Percentiles rank a stretch among this genome's conserved stretches.
These are phyloP conservation scores for Teleogryllus oceanicus DNA, from an alignment of 2,888 invertebrate genomes.

Conservation along the genomic window DNA sequence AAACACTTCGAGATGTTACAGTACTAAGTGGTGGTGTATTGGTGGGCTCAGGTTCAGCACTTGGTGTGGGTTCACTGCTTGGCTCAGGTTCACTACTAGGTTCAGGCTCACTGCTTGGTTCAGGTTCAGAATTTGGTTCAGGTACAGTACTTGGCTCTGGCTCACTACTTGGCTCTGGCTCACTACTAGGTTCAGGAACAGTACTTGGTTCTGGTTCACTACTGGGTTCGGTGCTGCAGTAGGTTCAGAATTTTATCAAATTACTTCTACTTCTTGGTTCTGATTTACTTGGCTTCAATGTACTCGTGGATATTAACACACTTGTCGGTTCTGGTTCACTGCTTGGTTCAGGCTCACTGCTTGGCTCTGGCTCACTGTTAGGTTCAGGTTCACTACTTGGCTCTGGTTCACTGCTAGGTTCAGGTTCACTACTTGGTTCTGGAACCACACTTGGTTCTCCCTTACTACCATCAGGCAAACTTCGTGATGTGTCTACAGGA, in stretches of 20 bases:
- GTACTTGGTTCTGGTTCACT: slow-evolving; percentile 48
- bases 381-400: not conserved
- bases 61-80: slow-evolving; percentile 46
- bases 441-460: slow-evolving; percentile 35
- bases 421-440: slow-evolving; percentile 35
- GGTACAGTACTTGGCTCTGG: slow-evolving; percentile 47
- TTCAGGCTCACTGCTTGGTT: slow-evolving; percentile 45
- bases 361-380: slow-evolving; percentile 40
- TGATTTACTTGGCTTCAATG: slow-evolving; percentile 41
- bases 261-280: slow-evolving; percentile 41
- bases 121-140: slow-evolving; percentile 46
- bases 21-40: slow-evolving; percentile 1
- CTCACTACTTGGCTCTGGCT: slow-evolving; percentile 47
- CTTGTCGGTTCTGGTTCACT: slow-evolving; percentile 41
- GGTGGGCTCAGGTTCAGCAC: slow-evolving; percentile 46
- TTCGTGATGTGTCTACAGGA: slow-evolving; percentile 33
- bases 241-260: slow-evolving; percentile 35
- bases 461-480: not conserved
- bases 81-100: slow-evolving; percentile 49
- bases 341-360: slow-evolving; percentile 35
- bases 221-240: slow-evolving; percentile 44
- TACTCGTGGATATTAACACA: slow-evolving; percentile 41
- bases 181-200: slow-evolving; percentile 49
- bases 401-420: slow-evolving; percentile 7
- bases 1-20: not conserved